Evolutionary conservation across 2,888 invertebrate genomes (phyloP).

Genomic region (Heliconius sara): DNA sequence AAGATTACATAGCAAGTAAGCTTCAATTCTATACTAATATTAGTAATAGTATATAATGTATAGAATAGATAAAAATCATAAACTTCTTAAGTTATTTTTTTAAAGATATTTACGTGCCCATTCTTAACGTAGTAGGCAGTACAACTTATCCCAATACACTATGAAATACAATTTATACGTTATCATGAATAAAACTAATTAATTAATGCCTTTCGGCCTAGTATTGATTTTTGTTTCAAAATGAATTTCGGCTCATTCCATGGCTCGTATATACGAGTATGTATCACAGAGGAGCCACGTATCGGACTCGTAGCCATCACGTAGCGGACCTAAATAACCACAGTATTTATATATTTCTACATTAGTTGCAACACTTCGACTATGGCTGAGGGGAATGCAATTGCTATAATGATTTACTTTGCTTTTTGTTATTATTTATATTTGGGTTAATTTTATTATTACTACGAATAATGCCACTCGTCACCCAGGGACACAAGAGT

Average conservation of each 20-base stretch:
- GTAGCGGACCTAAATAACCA: conserved; percentile 25
- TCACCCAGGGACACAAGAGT: too few relatives aligned
- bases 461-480: too few relatives aligned
- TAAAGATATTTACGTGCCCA: too few relatives aligned
- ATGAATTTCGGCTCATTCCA: neutral
- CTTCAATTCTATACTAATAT: too few relatives aligned
- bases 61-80: too few relatives aligned
- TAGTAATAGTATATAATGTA: too few relatives aligned
- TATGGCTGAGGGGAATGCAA: neutral
- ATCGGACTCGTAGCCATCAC: conserved; percentile 23
- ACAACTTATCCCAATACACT: neutral
- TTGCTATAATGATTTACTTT: neutral
- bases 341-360: conserved; percentile 3
- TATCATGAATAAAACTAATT: conserved; percentile 5
- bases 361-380: neutral
- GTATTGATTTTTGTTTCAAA: conserved; percentile 17
- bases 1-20: too few relatives aligned
- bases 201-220: neutral
- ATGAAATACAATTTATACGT: neutral
- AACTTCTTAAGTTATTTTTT: too few relatives aligned
- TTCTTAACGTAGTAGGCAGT: neutral
- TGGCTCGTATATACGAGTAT: neutral
- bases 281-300: conserved; percentile 13
- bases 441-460: too few relatives aligned
- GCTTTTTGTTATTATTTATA: too few relatives aligned